Percentiles rank a stretch among this genome's conserved stretches.
These are phyloP conservation scores for Centroberyx gerrardi DNA, from an alignment of 2,797 vertebrate genomes.

Conservation along the genomic window DNA sequence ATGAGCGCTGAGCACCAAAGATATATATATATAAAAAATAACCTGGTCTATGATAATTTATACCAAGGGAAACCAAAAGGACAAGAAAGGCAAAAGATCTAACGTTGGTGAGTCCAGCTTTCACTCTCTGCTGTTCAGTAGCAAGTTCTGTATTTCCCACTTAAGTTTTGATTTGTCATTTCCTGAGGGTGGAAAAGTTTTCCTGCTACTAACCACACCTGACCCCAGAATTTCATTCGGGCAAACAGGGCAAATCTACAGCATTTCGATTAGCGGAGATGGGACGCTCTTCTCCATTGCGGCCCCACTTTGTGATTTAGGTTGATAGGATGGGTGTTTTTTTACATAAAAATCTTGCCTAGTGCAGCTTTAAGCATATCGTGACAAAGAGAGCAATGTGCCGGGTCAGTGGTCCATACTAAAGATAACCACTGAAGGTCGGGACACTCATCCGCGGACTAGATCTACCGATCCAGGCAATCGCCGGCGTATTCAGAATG, in stretches of 20 bases:
- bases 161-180: not conserved
- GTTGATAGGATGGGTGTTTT: not conserved
- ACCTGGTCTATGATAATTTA: no score
- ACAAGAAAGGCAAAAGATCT: no score
- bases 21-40: no score
- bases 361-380: slow-evolving; percentile 24
- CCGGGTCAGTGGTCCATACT: slow-evolving; percentile 22
- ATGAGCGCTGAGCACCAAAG: no score
- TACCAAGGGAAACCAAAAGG: no score
- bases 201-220: not conserved
- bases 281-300: slow-evolving; percentile 1
- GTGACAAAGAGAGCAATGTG: slow-evolving; percentile 18
- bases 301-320: not conserved
- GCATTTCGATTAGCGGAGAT: not conserved
- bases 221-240: slow-evolving; percentile 27
- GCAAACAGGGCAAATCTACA: slow-evolving; percentile 35
- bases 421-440: slow-evolving; percentile 36
- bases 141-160: no score
- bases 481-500: slow-evolving; percentile 25
- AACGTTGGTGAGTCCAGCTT: not conserved
- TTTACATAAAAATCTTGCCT: slow-evolving; percentile 1
- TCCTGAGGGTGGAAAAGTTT: slow-evolving; percentile 24
- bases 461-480: slow-evolving; percentile 24
- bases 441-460: slow-evolving; percentile 22
- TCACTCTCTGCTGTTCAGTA: not conserved